A percentile compares a stretch with the other conserved stretches of the same genome.
phyloP scores from a whole-genome alignment of 2,888 invertebrate species.

The Sesamia inferens region DNA sequence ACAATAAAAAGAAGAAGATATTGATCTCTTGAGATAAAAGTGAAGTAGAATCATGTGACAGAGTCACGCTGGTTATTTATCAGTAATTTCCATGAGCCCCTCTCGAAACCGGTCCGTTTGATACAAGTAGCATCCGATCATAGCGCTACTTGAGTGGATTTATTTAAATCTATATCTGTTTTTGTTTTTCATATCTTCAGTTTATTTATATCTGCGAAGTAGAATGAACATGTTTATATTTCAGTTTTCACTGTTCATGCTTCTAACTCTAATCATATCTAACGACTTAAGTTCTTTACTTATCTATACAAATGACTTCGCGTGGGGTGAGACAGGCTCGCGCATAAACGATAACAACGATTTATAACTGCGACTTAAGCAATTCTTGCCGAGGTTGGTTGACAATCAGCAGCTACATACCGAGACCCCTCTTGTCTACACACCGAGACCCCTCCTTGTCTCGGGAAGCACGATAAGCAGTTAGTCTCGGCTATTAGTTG shows the following conservation, averaged over 20 bases:
- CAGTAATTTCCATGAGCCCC: conserved; percentile 50
- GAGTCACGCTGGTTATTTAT: conserved; percentile 52
- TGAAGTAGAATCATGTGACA: conserved; percentile 57
- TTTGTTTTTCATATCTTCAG: conserved; percentile 28
- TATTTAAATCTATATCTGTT: conserved; percentile 30
- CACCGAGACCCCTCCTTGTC: too few species aligned
- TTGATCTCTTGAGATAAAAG: conserved; percentile 37
- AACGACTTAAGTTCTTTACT: too few species aligned
- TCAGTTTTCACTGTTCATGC: background rate
- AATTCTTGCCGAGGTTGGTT: too few species aligned
- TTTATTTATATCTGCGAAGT: conserved; percentile 16
- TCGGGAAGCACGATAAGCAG: too few species aligned
- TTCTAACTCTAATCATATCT: background rate
- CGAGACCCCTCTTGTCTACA: too few species aligned
- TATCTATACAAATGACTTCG: too few species aligned
- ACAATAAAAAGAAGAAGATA: conserved; percentile 11
- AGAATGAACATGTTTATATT: background rate
- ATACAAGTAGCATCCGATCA: conserved; percentile 23
- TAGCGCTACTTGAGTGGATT: conserved; percentile 47
- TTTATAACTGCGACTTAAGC: too few species aligned
- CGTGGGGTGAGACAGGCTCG: too few species aligned
- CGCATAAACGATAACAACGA: too few species aligned
- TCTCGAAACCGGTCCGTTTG: conserved; percentile 54
- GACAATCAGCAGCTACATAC: too few species aligned
- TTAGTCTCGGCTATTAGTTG: too few species aligned